Conservation (phyloP, 2,113 vertebrate species). For the Notechis scutatus region DNA sequence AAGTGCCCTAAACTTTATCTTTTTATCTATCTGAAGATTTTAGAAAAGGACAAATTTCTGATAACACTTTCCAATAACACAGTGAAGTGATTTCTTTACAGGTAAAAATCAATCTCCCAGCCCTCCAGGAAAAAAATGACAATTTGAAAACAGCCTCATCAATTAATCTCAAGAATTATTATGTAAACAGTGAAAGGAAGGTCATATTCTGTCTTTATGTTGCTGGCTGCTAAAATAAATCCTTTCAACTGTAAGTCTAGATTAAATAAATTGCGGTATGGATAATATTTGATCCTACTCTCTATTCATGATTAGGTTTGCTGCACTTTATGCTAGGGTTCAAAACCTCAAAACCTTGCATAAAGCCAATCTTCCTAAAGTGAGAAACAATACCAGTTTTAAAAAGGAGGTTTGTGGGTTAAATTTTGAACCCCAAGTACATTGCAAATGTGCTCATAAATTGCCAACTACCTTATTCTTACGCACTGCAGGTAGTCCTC, state of each 20-base stretch:
- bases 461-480: neutral
- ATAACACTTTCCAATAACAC: conserved; percentile 44
- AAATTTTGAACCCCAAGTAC: neutral
- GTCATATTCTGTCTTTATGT: conserved; percentile 38
- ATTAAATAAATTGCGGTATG: conserved; percentile 32
- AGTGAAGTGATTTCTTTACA: conserved; percentile 46
- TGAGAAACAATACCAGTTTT: neutral
- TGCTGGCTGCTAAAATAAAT: conserved; percentile 1
- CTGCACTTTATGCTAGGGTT: neutral
- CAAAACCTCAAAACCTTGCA: neutral
- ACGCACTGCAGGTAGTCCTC: neutral
- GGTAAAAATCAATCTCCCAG: conserved; percentile 45
- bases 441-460: neutral
- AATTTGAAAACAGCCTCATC: conserved; percentile 44
- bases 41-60: conserved; percentile 28
- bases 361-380: neutral
- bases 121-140: conserved; percentile 44
- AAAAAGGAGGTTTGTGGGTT: neutral
- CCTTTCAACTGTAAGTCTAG: conserved; percentile 24
- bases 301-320: neutral
- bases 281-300: conserved; percentile 36
- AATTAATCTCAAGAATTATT: conserved; percentile 49
- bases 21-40: conserved; percentile 20
- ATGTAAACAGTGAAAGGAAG: conserved; percentile 19
- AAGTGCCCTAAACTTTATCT: conserved; percentile 24